phyloP scores from a whole-genome alignment of 1,140 invertebrate species.

The Hylaeus volcanicus region DNA sequence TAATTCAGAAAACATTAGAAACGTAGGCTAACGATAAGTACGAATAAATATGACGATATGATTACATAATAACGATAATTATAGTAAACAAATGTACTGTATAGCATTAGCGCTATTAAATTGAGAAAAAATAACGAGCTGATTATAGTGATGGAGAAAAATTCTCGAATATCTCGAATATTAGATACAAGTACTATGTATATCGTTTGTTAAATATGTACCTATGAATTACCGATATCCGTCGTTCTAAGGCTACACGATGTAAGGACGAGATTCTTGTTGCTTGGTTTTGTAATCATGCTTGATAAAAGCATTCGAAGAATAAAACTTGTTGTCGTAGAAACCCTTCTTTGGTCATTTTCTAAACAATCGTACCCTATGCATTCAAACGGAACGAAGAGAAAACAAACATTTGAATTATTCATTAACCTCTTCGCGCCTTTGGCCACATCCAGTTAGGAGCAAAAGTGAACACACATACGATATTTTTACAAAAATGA shows the following conservation, averaged over 20 bases:
- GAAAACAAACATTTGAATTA: no score
- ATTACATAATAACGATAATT: slow-evolving; percentile 57
- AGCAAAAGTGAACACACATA: slow-evolving; percentile 21
- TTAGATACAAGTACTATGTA: slow-evolving; percentile 72
- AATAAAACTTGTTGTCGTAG: slow-evolving; percentile 79
- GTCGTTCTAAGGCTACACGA: slow-evolving; percentile 64
- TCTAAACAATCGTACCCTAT: no score
- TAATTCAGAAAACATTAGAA: slow-evolving; percentile 44
- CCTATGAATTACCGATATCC: slow-evolving; percentile 63
- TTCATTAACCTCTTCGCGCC: no score
- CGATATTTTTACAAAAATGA: slow-evolving; percentile 18
- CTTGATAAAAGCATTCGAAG: slow-evolving; percentile 75
- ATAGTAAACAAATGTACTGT: slow-evolving; percentile 62
- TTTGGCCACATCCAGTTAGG: neutral
- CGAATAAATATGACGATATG: slow-evolving; percentile 42
- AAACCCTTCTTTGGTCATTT: slow-evolving; percentile 26
- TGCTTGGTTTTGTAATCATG: slow-evolving; percentile 82
- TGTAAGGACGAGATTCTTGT: slow-evolving; percentile 74
- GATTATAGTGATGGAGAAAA: slow-evolving; percentile 24
- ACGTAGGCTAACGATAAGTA: slow-evolving; percentile 43
- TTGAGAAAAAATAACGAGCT: slow-evolving; percentile 29
- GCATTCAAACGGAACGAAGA: no score
- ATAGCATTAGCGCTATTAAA: slow-evolving; percentile 60
- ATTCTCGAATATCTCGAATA: slow-evolving; percentile 65
- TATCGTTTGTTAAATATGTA: slow-evolving; percentile 77